Conservation (phyloP, 2,113 vertebrate species). For the Desmodus rotundus region DNA sequence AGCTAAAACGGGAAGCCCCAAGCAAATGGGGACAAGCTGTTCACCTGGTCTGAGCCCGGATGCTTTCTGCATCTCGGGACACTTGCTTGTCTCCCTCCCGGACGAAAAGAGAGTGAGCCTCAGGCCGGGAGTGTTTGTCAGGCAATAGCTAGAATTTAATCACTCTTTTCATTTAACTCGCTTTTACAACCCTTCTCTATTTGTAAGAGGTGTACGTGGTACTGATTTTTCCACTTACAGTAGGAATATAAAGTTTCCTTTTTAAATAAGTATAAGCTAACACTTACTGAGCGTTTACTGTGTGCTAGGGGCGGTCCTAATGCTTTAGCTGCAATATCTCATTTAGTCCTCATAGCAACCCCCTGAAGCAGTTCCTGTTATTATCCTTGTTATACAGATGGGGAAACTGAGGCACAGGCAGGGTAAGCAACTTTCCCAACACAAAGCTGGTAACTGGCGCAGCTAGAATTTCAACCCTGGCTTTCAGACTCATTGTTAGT, state of each 20-base stretch:
- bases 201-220: neutral
- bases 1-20: neutral
- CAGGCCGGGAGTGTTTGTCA: neutral
- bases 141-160: slow-evolving; percentile 10
- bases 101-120: neutral
- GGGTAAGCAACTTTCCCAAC: neutral
- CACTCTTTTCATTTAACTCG: slow-evolving; percentile 27
- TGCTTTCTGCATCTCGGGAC: neutral
- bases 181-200: slow-evolving; percentile 19
- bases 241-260: neutral
- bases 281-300: neutral
- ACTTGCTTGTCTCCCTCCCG: neutral
- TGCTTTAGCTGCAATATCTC: neutral
- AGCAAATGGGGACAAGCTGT: neutral
- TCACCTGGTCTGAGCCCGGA: neutral
- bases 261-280: slow-evolving; percentile 7
- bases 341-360: neutral
- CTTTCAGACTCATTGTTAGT: neutral
- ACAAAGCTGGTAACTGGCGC: neutral
- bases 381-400: neutral
- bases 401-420: neutral
- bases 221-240: slow-evolving; percentile 20
- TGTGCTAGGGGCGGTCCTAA: neutral
- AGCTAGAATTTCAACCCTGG: neutral
- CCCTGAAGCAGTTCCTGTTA: neutral